Evolutionary conservation across 2,888 invertebrate species (phyloP).

Genomic region (Miltochrista miniata): DNA sequence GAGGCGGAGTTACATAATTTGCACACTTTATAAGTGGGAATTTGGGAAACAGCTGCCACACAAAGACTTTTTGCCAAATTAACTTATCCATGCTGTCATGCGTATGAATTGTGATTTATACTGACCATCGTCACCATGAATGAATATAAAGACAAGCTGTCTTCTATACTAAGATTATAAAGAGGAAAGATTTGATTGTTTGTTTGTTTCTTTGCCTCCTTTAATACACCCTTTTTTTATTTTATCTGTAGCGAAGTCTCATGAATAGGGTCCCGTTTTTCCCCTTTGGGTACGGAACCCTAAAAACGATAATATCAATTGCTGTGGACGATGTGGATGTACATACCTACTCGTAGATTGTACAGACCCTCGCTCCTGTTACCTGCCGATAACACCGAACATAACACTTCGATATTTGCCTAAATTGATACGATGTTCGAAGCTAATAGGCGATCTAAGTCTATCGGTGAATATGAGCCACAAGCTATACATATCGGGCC

Average conservation of each 20-base stretch:
- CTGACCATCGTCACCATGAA: too few relatives aligned
- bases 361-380: not conserved
- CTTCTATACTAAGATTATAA: too few relatives aligned
- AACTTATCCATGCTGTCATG: slow-evolving; percentile 2
- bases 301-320: not conserved
- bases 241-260: too few relatives aligned
- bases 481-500: too few relatives aligned
- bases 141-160: too few relatives aligned
- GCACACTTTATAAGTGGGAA: slow-evolving; percentile 10
- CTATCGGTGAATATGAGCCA: not conserved
- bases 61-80: slow-evolving; percentile 22
- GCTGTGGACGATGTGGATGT: not conserved
- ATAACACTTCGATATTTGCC: not conserved
- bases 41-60: slow-evolving; percentile 28
- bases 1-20: slow-evolving; percentile 23
- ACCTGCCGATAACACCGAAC: not conserved
- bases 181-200: too few relatives aligned
- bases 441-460: not conserved
- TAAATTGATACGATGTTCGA: not conserved
- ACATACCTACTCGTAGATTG: too few relatives aligned
- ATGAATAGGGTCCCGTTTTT: too few relatives aligned
- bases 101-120: slow-evolving; percentile 17
- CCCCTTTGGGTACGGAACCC: too few relatives aligned
- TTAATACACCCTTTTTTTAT: too few relatives aligned
- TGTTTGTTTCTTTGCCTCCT: too few relatives aligned